phyloP scores from a whole-genome alignment of 64 coral and sea anemone species.

The Astreopora myriophthalma region DNA sequence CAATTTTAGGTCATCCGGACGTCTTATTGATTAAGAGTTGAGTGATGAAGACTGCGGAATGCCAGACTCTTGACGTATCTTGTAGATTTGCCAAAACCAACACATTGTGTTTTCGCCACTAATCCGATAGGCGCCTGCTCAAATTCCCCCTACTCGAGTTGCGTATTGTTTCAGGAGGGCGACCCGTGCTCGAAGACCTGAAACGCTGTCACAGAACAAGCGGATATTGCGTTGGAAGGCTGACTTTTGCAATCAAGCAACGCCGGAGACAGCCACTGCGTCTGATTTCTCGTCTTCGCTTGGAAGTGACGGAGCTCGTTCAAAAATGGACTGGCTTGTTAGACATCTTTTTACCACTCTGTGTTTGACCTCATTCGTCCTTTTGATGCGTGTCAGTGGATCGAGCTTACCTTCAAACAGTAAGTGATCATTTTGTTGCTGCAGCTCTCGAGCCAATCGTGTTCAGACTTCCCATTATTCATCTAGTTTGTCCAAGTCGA shows the following conservation, averaged over 20 bases:
- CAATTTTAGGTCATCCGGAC: background rate
- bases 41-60: background rate
- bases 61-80: background rate
- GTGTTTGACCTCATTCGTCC: background rate
- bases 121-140: background rate
- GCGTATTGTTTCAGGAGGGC: background rate
- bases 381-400: background rate
- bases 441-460: background rate
- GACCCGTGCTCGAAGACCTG: background rate
- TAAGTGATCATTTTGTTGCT: background rate
- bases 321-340: background rate
- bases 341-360: background rate
- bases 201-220: background rate
- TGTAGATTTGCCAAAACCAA: background rate
- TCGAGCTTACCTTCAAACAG: background rate
- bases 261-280: background rate
- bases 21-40: background rate
- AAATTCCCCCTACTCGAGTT: background rate
- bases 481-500: background rate
- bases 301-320: background rate
- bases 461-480: background rate
- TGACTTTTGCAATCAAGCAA: background rate
- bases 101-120: background rate
- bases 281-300: background rate
- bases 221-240: background rate